Evolutionary conservation across 2,888 invertebrate genomes (phyloP).

Genomic region (Troglohyphantes excavatus): DNA sequence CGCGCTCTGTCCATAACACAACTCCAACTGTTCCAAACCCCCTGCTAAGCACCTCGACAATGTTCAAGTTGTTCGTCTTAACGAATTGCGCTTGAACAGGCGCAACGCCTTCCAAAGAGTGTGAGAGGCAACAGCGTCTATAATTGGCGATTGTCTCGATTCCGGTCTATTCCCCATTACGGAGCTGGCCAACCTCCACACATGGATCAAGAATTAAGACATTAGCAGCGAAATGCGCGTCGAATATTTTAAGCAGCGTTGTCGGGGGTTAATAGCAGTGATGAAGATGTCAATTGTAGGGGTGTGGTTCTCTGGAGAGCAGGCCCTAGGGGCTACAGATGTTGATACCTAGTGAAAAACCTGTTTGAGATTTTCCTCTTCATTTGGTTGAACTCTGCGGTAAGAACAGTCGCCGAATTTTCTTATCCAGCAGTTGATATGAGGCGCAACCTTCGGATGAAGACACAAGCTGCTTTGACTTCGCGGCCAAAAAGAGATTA

Average conservation of each 20-base stretch:
- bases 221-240: constrained; percentile 72
- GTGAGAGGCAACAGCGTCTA: too few relatives aligned
- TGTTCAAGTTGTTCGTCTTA: too few relatives aligned
- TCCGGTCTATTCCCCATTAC: too few relatives aligned
- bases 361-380: constrained; percentile 46
- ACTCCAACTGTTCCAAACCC: too few relatives aligned
- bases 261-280: constrained; percentile 74
- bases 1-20: too few relatives aligned
- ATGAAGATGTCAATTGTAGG: constrained; percentile 76
- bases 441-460: background rate
- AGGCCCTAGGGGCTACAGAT: constrained; percentile 60
- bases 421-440: background rate
- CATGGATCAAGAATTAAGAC: constrained; percentile 71
- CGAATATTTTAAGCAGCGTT: constrained; percentile 72
- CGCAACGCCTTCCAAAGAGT: too few relatives aligned
- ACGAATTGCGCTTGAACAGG: too few relatives aligned
- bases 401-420: constrained; percentile 41
- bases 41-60: too few relatives aligned
- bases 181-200: background rate
- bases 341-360: constrained; percentile 62
- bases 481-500: too few relatives aligned
- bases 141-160: too few relatives aligned
- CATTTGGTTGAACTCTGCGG: constrained; percentile 24
- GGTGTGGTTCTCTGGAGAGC: constrained; percentile 43
- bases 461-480: constrained; percentile 28